Conservation (phyloP, 2,113 vertebrate genomes). For the Forbesichthys papilliferus region DNA sequence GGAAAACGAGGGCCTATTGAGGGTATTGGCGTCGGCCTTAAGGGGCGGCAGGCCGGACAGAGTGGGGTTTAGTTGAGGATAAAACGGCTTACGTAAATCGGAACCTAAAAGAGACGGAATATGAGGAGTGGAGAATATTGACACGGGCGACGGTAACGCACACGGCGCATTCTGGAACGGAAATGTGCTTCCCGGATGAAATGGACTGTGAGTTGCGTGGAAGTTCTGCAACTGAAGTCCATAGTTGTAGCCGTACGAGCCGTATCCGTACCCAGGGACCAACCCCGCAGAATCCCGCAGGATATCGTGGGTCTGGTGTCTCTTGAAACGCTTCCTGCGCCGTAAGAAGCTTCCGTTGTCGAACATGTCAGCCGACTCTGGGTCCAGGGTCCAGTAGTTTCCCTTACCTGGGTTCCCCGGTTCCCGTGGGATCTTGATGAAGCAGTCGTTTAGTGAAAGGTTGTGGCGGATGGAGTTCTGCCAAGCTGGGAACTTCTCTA, state of each 20-base stretch:
- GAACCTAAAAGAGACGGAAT: conserved; percentile 85
- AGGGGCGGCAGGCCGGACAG: conserved; percentile 82
- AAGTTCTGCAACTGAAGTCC: conserved; percentile 92
- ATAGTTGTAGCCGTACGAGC: conserved; percentile 94
- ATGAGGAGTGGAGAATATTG: conserved; percentile 83
- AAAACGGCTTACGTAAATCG: conserved; percentile 84
- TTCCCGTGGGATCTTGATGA: conserved; percentile 90
- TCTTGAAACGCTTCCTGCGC: conserved; percentile 91
- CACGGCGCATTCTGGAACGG: conserved; percentile 85
- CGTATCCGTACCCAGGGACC: conserved; percentile 91
- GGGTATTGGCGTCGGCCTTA: conserved; percentile 84
- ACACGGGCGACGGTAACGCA: conserved; percentile 79
- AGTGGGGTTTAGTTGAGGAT: conserved; percentile 78
- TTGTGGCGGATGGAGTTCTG: conserved; percentile 95
- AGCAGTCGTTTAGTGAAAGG: conserved; percentile 92
- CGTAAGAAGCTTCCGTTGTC: conserved; percentile 93
- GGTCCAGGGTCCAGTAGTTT: conserved; percentile 96
- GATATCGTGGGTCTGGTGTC: conserved; percentile 87
- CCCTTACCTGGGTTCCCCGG: conserved; percentile 91
- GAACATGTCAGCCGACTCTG: conserved; percentile 94
- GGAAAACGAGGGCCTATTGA: conserved; percentile 90
- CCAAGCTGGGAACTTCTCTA: conserved; percentile 94
- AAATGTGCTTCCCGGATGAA: conserved; percentile 78
- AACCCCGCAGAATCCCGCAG: conserved; percentile 89
- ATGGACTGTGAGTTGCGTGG: conserved; percentile 77